Conservation (phyloP, 2,113 vertebrate genomes). For the Probosciger aterrimus region DNA sequence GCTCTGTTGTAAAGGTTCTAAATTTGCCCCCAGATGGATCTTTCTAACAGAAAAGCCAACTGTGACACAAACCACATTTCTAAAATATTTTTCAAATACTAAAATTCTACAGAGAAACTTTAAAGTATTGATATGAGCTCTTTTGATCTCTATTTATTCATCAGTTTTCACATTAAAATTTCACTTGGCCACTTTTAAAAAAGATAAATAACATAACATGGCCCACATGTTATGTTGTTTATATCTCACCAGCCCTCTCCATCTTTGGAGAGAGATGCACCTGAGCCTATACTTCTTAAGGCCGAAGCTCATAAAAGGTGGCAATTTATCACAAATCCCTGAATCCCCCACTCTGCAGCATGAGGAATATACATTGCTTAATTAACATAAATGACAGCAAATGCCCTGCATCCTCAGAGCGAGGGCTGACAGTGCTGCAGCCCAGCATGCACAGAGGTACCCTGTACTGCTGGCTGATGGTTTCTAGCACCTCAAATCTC, state of each 20-base stretch:
- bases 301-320: neutral
- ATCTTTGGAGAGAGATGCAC: neutral
- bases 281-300: neutral
- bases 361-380: neutral
- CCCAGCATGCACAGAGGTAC: neutral
- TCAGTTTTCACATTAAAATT: neutral
- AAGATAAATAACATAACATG: neutral
- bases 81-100: neutral
- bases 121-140: neutral
- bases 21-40: conserved; percentile 6
- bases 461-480: neutral
- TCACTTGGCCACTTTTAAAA: neutral
- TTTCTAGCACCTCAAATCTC: neutral
- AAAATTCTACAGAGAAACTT: neutral
- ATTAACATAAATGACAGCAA: neutral
- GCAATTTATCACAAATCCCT: neutral
- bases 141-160: neutral
- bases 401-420: fast-evolving
- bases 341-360: neutral
- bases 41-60: neutral
- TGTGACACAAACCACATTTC: neutral
- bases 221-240: neutral
- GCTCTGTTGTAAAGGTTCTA: neutral
- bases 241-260: neutral
- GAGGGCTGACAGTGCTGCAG: neutral